A percentile compares a stretch with the other conserved stretches of the same genome.
Conservation (phyloP, 2,797 vertebrate genomes). For the Prunella strophiata region DNA sequence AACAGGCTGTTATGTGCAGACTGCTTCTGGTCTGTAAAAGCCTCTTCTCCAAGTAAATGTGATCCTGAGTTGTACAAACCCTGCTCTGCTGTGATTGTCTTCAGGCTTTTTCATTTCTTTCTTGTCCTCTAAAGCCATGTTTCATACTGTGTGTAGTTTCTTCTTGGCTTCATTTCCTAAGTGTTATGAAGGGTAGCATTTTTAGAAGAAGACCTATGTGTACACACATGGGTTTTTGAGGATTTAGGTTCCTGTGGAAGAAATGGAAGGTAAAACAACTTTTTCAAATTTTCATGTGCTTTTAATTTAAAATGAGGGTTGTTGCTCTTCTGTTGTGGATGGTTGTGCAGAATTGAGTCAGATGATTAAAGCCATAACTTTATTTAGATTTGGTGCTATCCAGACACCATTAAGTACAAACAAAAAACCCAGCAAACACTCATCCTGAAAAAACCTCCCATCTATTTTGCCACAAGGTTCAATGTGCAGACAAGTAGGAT, state of each 20-base stretch:
- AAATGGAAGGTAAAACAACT: neutral
- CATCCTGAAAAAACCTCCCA: rapidly evolving
- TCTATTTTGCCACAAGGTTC: neutral
- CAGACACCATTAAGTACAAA: neutral
- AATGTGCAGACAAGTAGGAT: neutral
- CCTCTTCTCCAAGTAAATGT: neutral
- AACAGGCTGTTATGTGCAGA: neutral
- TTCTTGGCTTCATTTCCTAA: neutral
- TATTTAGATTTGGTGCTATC: neutral
- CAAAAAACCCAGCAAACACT: neutral
- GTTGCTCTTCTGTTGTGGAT: neutral
- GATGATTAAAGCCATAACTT: neutral
- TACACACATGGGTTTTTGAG: neutral
- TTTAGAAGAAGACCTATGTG: neutral
- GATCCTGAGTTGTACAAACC: neutral
- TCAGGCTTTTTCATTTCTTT: neutral
- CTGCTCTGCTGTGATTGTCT: neutral
- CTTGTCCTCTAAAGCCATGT: neutral
- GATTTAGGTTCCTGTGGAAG: neutral
- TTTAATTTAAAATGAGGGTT: neutral
- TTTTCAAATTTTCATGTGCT: neutral
- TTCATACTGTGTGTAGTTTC: neutral
- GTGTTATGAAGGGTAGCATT: neutral
- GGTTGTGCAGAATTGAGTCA: neutral
- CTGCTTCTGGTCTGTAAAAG: neutral